Evolutionary conservation across 2,113 vertebrate species (phyloP), one percentile per base, ranked within the genome.

Genomic region (Phainopepla nitens): DNA sequence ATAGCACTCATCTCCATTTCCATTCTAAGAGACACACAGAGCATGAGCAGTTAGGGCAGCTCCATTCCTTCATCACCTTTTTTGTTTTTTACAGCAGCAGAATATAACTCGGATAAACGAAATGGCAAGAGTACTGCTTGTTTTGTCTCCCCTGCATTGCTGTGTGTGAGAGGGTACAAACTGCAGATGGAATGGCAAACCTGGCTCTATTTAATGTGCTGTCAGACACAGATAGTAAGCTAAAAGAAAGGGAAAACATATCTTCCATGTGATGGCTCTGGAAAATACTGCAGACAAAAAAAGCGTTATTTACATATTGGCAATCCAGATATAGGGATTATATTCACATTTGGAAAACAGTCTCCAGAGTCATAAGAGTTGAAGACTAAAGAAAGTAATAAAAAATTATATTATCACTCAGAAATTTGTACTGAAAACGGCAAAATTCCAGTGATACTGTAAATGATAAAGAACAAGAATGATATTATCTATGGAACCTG

Each of bases 1-100:
- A 99, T 98, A 91, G 99, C 98, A 57, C 98, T 99, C 98, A 99
- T 99, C 97, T 99, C 99, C 98, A 99, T 99, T 89, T 98, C 98
- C 97, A 98, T 97, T 85, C 98, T 98, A 69, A 93, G 47, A 44
- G 85, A 93, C 29, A 91, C 45, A 96, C 17, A 97, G 65, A 90
- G 39, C 27, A 85, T 5, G 62, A 82, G 39, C 29, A 84, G 58
- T 95, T 92, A 96, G 84, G 29, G 29, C 41, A 18, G 24, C 36
- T 81, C 33, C 1, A 18, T 44, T 94, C 66, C 56, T 87, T 72
- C 21, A n/a, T 47, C 54, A 27, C 16, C 16, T 58, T 66, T 45
- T 64, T 47, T 41, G 33, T 20, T 58, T 53, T 61, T 71, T 57
- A 42, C 39, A 51, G 50, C 39, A 69, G 53, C 33, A 84, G 24